phyloP scores from a whole-genome alignment of 2,113 vertebrate species.

The Galeopterus variegatus region DNA sequence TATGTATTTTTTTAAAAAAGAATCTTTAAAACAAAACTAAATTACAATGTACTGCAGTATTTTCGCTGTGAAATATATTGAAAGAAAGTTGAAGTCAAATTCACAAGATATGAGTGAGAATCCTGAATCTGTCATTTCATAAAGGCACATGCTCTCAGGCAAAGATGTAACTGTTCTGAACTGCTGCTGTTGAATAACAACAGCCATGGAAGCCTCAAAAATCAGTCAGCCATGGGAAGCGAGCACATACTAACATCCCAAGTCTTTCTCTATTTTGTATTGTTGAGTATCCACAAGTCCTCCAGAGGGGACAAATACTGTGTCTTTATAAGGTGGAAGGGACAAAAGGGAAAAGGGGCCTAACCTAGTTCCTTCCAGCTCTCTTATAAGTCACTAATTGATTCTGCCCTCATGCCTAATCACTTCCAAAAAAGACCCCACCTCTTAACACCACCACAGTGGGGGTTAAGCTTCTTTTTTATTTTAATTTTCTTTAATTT shows the following conservation, averaged over 20 bases:
- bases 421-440: background rate
- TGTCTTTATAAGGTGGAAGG: background rate
- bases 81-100: constrained; percentile 65
- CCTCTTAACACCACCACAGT: background rate
- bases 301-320: background rate
- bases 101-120: constrained; percentile 63
- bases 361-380: background rate
- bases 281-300: background rate
- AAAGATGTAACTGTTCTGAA: background rate
- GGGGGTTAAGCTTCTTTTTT: background rate
- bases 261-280: constrained; percentile 7
- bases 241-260: background rate
- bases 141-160: background rate
- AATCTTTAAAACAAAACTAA: background rate
- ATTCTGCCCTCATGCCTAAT: background rate
- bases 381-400: background rate
- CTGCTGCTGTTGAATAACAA: background rate
- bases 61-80: constrained; percentile 60
- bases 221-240: background rate
- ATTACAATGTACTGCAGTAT: constrained; percentile 63
- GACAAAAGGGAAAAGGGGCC: background rate
- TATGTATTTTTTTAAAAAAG: no score
- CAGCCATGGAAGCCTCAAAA: background rate
- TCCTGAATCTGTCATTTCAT: constrained; percentile 33
- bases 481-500: no score